These are phyloP conservation scores for Pocillopora meandrina DNA, from an alignment of 92 coral and sea anemone genomes.

Conservation along the genomic window DNA sequence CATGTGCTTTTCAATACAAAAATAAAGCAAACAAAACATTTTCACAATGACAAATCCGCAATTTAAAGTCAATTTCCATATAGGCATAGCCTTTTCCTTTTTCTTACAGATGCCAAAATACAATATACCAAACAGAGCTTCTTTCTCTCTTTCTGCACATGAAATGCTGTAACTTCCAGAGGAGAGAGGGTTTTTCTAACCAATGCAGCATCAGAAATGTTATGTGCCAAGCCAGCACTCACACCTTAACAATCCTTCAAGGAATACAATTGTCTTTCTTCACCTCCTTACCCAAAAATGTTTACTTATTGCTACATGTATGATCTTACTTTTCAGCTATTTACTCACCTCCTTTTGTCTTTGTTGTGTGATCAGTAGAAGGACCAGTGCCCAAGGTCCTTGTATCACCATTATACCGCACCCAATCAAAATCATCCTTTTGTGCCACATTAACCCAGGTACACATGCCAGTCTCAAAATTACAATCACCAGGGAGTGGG, in stretches of 20 bases:
- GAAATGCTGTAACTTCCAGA: no score
- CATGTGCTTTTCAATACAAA: no score
- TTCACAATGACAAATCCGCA: no score
- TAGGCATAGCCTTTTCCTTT: no score
- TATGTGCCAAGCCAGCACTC: not conserved
- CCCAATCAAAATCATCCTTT: slow-evolving; percentile 93
- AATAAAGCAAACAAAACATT: no score
- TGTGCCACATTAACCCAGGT: slow-evolving; percentile 82
- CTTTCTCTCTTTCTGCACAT: no score
- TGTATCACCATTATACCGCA: slow-evolving; percentile 77
- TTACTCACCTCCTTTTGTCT: slow-evolving; percentile 68
- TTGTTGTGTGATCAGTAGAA: slow-evolving; percentile 78
- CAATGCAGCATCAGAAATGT: no score
- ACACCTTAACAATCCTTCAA: not conserved
- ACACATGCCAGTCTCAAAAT: slow-evolving; percentile 85
- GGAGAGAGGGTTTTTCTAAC: no score
- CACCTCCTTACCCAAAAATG: not conserved
- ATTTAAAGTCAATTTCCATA: no score
- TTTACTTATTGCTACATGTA: not conserved
- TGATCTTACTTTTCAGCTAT: not conserved
- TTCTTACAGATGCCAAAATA: no score
- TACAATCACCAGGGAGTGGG: slow-evolving; percentile 93
- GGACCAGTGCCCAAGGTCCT: slow-evolving; percentile 86
- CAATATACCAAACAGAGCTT: no score
- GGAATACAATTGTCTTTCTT: not conserved